These are phyloP conservation scores for Diprion similis DNA, from an alignment of 1,140 invertebrate species.

Conservation along the genomic window DNA sequence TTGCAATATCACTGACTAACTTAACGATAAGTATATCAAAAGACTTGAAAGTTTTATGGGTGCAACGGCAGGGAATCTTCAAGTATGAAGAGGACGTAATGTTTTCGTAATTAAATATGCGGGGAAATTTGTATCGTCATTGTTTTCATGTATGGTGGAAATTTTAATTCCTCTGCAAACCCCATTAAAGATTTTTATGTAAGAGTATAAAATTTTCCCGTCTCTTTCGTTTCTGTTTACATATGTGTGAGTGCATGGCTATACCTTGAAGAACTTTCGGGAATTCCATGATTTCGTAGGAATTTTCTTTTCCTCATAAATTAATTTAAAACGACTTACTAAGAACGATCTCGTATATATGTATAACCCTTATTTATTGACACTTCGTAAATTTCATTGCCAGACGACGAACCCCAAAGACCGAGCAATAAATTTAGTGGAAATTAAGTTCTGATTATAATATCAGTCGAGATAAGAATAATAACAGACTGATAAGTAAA, in stretches of 20 bases:
- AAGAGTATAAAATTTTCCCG: no score
- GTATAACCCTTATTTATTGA: neutral
- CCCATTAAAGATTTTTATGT: neutral
- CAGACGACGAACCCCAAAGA: neutral
- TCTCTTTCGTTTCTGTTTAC: no score
- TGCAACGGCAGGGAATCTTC: no score
- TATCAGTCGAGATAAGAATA: slow-evolving; percentile 1
- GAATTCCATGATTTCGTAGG: neutral
- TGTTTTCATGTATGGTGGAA: no score
- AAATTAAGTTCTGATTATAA: neutral
- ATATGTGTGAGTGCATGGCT: no score
- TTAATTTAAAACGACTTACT: neutral
- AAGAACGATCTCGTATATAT: neutral
- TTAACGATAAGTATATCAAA: no score
- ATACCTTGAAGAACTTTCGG: no score
- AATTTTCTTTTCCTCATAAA: neutral
- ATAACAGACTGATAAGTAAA: slow-evolving; percentile 1
- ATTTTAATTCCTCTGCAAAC: neutral
- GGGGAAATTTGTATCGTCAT: no score
- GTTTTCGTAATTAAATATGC: no score
- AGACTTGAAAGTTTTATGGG: no score
- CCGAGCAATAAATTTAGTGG: slow-evolving; percentile 2
- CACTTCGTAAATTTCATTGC: slow-evolving; percentile 3
- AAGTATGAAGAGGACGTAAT: no score
- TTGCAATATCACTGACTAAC: no score